Conservation (phyloP, 2,888 invertebrate genomes). For the Acanthococcus lagerstroemiae region DNA sequence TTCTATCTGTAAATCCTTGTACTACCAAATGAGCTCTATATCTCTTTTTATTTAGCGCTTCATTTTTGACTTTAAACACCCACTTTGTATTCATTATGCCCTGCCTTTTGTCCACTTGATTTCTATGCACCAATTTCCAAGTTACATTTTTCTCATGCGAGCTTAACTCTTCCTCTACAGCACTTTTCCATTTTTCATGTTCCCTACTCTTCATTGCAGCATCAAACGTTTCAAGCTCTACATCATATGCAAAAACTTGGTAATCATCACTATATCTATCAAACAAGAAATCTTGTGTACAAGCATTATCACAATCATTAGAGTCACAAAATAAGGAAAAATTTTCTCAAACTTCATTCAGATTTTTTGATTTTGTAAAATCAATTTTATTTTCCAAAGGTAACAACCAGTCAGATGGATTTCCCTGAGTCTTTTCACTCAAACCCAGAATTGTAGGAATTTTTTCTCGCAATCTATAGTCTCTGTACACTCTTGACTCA, state of each 20-base stretch:
- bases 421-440: not conserved
- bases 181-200: not conserved
- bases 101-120: not conserved
- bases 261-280: not conserved
- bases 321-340: not conserved
- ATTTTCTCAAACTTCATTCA: not conserved
- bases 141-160: not conserved
- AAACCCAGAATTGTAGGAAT: not conserved
- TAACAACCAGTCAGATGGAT: not conserved
- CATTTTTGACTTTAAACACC: constrained; percentile 19
- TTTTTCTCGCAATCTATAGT: not conserved
- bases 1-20: constrained; percentile 7
- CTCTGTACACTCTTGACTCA: not conserved
- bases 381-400: not conserved
- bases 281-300: not conserved
- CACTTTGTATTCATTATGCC: constrained; percentile 11
- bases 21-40: constrained; percentile 23
- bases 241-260: not conserved
- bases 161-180: not conserved
- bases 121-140: not conserved
- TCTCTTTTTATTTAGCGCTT: not conserved
- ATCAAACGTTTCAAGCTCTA: not conserved
- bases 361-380: not conserved
- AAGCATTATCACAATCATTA: not conserved
- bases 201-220: not conserved